Percentiles rank a stretch among this genome's conserved stretches.
Conservation (phyloP, 2,113 vertebrate species). For the Panthera tigris region DNA sequence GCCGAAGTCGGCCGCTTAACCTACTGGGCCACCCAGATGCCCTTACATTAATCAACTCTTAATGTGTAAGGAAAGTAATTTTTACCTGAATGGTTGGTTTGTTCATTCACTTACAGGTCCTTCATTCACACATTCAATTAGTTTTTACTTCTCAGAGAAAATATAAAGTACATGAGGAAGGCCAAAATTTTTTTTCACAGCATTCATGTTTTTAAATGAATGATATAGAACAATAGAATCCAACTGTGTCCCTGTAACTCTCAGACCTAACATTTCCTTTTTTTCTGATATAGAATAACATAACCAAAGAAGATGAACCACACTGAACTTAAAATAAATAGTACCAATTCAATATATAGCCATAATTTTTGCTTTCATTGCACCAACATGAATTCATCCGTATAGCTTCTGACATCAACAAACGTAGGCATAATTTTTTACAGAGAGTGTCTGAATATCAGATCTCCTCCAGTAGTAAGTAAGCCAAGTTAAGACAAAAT, state of each 20-base stretch:
- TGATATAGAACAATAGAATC: neutral
- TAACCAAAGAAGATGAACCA: neutral
- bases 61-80: neutral
- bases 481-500: neutral
- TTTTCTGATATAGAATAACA: neutral
- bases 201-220: neutral
- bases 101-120: neutral
- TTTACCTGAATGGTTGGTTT: neutral
- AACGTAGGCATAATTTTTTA: neutral
- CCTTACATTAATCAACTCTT: neutral
- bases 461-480: neutral
- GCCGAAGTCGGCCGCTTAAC: too few species aligned
- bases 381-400: neutral
- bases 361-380: neutral
- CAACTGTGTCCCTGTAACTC: neutral
- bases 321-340: neutral
- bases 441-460: neutral
- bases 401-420: neutral
- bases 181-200: neutral
- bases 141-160: neutral
- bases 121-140: neutral
- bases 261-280: neutral
- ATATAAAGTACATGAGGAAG: neutral
- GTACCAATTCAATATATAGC: neutral
- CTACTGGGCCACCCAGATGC: too few species aligned